Evolutionary conservation across 2,888 invertebrate species (phyloP), one percentile per base, ranked within the genome.

Genomic region (Eupithecia subfuscata): DNA sequence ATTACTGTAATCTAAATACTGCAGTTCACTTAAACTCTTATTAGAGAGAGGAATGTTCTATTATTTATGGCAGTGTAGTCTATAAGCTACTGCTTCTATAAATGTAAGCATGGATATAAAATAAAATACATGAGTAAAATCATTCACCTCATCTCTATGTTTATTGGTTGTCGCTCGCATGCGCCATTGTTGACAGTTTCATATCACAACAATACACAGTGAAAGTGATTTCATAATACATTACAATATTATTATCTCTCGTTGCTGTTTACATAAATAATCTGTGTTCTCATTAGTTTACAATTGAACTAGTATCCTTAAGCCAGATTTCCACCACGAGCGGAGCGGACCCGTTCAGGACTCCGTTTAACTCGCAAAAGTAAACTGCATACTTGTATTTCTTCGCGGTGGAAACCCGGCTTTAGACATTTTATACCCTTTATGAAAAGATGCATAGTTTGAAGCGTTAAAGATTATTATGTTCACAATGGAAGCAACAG

Each of bases 141-240:
- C 2, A 67, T 22, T n/a, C 48, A 9, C 63, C 69, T 74, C 77
- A 76, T 75, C 78, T 71, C 77, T 79, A 78, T 73, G 73, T 75
- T 75, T 72, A 78, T 76, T 76, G 12, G 65, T 76, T 60, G 7
- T 16, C 63, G 68, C 45, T 56, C 56, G 73, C 71, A 67, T 52
- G 73, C 30, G 25, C 63, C 30, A 75, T 79, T 78, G 77, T 79
- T 30, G 70, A n/a, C 69, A 56, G 25, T 52, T 75, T 22, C 75
- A 70, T 63, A 65, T 69, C 72, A n/a, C 75, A 71, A 37, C 78
- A 79, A 76, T 78, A 43, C 73, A 67, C 69, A 45, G 80, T 76
- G 81, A 79, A 80, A 81, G 78, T 77, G 71, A 69, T 73, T 72
- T 70, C 68, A 76, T 74, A 78, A 76, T 75, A 45, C 45, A 16